phyloP scores from a whole-genome alignment of 2,113 vertebrate genomes.

The Malurus melanocephalus region DNA sequence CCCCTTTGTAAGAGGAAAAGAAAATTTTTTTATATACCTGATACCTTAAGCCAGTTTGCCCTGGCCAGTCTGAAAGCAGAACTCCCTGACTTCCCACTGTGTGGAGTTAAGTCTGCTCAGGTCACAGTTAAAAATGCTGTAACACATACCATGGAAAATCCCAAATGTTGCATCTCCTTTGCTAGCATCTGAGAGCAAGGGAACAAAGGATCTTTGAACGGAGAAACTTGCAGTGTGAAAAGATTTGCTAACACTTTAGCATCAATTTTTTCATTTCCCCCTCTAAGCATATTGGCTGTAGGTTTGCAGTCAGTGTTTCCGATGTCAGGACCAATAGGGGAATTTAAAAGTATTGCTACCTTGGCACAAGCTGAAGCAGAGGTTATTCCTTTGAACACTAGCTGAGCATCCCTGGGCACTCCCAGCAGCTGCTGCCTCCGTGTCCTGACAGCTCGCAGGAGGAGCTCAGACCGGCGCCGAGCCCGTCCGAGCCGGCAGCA shows the following conservation, averaged over 20 bases:
- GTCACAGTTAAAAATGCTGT: background rate
- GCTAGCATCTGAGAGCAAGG: background rate
- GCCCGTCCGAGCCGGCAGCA: fast-evolving
- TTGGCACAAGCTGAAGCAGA: background rate
- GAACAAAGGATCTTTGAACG: background rate
- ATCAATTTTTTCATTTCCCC: fast-evolving
- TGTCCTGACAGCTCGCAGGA: background rate
- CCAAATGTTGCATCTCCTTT: background rate
- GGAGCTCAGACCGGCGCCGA: fast-evolving
- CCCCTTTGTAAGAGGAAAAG: background rate
- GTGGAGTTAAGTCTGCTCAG: background rate
- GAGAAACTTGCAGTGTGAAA: background rate
- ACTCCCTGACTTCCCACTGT: background rate
- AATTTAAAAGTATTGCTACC: background rate
- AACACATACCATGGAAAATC: background rate
- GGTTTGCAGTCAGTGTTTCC: background rate
- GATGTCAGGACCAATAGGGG: background rate
- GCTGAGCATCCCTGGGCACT: background rate
- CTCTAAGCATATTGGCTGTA: background rate
- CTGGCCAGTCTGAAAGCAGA: background rate
- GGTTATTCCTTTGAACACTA: background rate
- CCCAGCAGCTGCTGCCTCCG: background rate
- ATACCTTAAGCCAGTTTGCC: background rate
- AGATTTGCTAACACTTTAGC: background rate
- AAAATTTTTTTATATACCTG: background rate